Conservation (phyloP, 2,113 vertebrate genomes). For the Apus apus region DNA sequence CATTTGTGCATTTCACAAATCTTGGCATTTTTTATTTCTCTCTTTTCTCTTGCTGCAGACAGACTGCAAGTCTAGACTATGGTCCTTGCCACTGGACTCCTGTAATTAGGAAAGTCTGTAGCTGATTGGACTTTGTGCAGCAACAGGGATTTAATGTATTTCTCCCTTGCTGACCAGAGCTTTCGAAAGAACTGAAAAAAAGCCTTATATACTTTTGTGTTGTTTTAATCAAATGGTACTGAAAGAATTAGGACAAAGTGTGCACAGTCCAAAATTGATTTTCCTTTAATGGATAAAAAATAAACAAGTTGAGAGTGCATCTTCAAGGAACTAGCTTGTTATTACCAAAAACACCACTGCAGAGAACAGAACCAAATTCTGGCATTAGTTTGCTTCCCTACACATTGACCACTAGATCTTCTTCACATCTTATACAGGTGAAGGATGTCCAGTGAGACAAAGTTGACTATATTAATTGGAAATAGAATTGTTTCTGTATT, state of each 20-base stretch:
- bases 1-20: not conserved
- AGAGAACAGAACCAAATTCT: not conserved
- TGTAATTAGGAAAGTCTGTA: not conserved
- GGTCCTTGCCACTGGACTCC: not conserved
- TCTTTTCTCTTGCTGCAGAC: not conserved
- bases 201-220: not conserved
- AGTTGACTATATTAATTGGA: not conserved
- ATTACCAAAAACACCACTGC: not conserved
- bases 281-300: conserved; percentile 9
- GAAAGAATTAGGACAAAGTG: not conserved
- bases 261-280: not conserved
- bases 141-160: not conserved
- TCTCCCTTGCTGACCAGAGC: not conserved
- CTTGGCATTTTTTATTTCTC: not conserved
- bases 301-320: not conserved
- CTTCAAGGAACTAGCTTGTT: not conserved
- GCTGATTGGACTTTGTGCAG: not conserved
- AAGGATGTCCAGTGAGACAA: not conserved
- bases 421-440: not conserved
- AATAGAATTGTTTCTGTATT: not conserved
- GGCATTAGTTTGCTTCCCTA: not conserved
- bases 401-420: not conserved
- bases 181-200: not conserved
- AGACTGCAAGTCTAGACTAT: not conserved
- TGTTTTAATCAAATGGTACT: not conserved